Conservation (phyloP, 2,797 vertebrate species). For the Anomalospiza imberbis region DNA sequence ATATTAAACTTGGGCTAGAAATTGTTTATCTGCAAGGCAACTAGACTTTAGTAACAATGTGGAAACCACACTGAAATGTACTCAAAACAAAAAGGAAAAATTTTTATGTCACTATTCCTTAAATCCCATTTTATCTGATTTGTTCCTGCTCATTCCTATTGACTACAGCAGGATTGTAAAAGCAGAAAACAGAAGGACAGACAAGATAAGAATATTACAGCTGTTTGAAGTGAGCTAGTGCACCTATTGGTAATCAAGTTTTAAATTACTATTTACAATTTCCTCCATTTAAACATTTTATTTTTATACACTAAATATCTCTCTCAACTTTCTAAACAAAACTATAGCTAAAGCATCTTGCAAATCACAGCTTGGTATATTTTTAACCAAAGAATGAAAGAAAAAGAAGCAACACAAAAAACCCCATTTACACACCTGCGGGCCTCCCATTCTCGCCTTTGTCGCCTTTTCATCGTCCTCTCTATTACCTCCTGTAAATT, state of each 20-base stretch:
- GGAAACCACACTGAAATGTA: not conserved
- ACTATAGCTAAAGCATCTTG: not conserved
- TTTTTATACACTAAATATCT: not conserved
- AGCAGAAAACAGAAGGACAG: not conserved
- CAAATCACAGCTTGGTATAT: not conserved
- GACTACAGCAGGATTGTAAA: not conserved
- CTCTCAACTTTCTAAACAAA: not conserved
- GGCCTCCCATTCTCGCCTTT: constrained; percentile 89
- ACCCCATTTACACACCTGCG: constrained; percentile 75
- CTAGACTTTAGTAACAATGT: not conserved
- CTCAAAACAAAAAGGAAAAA: not conserved
- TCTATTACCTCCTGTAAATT: constrained; percentile 82
- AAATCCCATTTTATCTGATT: not conserved
- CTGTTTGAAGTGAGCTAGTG: not conserved
- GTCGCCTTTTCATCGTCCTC: constrained; percentile 84
- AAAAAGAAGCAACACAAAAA: not conserved
- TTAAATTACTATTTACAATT: not conserved
- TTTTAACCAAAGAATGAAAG: not conserved
- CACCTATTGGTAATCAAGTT: not conserved
- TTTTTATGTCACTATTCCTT: not conserved
- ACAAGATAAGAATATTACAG: not conserved
- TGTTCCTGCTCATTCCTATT: not conserved
- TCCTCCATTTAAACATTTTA: not conserved
- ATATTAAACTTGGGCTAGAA: not conserved
- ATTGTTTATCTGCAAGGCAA: not conserved